A percentile compares a stretch with the other conserved stretches of the same genome.
Conservation (phyloP, 2,888 invertebrate species). For the Acanthococcus lagerstroemiae region DNA sequence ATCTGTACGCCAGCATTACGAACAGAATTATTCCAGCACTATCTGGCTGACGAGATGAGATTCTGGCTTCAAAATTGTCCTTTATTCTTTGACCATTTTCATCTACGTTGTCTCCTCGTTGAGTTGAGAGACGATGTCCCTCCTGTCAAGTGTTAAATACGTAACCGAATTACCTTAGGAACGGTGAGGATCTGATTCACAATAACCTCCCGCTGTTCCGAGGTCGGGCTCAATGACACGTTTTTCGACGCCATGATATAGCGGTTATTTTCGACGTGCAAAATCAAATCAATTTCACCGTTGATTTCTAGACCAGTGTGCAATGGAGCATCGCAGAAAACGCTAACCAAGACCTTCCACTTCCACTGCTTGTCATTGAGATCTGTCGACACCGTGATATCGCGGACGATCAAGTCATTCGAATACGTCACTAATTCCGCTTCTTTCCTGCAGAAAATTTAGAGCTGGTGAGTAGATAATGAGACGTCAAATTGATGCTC, state of each 20-base stretch:
- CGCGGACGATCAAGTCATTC: constrained; percentile 50
- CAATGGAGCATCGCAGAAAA: background rate
- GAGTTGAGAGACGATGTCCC: too few species aligned
- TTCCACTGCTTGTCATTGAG: background rate
- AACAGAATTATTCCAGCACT: too few species aligned
- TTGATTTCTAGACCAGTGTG: background rate
- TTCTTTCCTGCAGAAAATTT: constrained; percentile 52
- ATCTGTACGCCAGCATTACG: too few species aligned
- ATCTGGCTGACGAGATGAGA: too few species aligned
- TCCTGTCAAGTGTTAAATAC: too few species aligned
- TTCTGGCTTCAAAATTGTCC: too few species aligned
- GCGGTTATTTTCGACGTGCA: background rate
- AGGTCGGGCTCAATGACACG: too few species aligned
- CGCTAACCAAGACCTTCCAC: constrained; percentile 1
- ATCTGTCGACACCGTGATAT: constrained; percentile 38
- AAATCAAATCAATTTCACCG: background rate
- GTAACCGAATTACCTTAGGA: too few species aligned
- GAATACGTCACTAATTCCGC: constrained; percentile 57
- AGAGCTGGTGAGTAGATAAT: background rate
- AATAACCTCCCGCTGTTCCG: too few species aligned
- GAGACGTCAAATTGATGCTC: background rate
- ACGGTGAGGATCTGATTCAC: too few species aligned
- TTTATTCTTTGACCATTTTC: too few species aligned
- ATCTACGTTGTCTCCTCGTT: too few species aligned
- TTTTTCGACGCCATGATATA: background rate